A percentile compares a stretch with the other conserved stretches of the same genome.
phyloP scores from a whole-genome alignment of 2,797 vertebrate species.

The Odontamblyopus rebecca region DNA sequence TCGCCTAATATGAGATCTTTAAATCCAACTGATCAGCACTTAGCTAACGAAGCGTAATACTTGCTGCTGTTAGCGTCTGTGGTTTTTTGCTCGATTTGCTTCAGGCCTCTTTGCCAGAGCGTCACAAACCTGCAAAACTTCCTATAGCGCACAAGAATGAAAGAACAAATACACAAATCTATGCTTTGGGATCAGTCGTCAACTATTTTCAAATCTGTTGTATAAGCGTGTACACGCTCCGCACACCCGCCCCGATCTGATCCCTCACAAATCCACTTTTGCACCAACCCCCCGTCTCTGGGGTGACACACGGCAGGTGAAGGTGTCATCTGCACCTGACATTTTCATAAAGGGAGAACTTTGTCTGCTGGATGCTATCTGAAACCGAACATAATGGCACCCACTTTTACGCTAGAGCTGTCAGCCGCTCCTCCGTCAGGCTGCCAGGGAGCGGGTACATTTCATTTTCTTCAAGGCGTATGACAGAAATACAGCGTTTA shows the following conservation, averaged over 20 bases:
- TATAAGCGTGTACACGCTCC: neutral
- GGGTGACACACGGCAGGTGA: constrained; percentile 2
- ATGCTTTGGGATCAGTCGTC: neutral
- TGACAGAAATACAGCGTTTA: neutral
- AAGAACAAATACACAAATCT: neutral
- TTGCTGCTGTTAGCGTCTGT: too few species aligned
- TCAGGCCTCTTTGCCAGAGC: too few species aligned
- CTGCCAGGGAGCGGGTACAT: neutral
- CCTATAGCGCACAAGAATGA: neutral
- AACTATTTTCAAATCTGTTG: neutral
- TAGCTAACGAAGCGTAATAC: too few species aligned
- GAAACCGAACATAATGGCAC: constrained; percentile 8
- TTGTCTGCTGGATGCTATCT: constrained; percentile 5
- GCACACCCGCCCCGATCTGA: neutral
- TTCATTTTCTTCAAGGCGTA: constrained; percentile 2
- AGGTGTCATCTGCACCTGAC: neutral
- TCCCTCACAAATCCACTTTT: neutral
- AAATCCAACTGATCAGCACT: too few species aligned
- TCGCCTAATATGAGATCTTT: too few species aligned
- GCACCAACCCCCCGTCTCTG: neutral
- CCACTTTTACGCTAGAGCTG: neutral
- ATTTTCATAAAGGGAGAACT: constrained; percentile 5
- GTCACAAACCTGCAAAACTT: neutral
- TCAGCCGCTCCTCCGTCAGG: neutral
- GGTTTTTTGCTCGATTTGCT: too few species aligned